These are phyloP conservation scores for Agelastica alni DNA, from an alignment of 2,888 invertebrate species.

Conservation along the genomic window DNA sequence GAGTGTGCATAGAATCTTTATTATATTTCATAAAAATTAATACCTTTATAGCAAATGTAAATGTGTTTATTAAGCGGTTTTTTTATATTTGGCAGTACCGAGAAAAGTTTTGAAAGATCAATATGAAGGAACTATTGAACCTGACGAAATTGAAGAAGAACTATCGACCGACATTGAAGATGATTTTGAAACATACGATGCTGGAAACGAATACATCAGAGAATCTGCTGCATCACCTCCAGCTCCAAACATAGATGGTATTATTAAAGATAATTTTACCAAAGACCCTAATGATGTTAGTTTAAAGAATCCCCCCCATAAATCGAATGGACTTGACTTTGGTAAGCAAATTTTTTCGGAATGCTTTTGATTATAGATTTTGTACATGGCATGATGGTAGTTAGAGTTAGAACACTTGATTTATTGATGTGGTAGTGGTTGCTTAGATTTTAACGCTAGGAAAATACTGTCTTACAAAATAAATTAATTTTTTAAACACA, in stretches of 20 bases:
- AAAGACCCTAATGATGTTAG: slow-evolving; percentile 47
- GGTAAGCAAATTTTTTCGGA: slow-evolving; percentile 45
- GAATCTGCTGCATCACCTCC: slow-evolving; percentile 64
- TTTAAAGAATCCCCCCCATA: slow-evolving; percentile 48
- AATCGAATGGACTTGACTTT: slow-evolving; percentile 48
- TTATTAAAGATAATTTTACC: slow-evolving; percentile 51
- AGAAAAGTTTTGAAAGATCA: slow-evolving; percentile 81
- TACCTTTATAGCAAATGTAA: no score
- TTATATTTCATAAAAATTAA: no score
- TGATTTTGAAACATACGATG: slow-evolving; percentile 58
- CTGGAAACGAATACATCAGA: slow-evolving; percentile 62
- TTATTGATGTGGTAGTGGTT: no score
- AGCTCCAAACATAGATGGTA: slow-evolving; percentile 60
- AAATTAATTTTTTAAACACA: no score
- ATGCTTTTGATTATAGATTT: no score
- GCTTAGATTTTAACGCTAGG: no score
- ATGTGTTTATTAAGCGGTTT: no score
- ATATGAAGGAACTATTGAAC: slow-evolving; percentile 77
- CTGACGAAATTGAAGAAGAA: slow-evolving; percentile 68
- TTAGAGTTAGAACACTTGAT: no score
- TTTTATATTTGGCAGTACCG: slow-evolving; percentile 67
- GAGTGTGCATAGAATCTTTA: no score
- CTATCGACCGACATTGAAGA: slow-evolving; percentile 58
- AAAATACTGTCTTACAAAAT: no score
- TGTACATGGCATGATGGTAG: no score